phyloP scores from a whole-genome alignment of 2,888 invertebrate genomes.

The Lydus trimaculatus region DNA sequence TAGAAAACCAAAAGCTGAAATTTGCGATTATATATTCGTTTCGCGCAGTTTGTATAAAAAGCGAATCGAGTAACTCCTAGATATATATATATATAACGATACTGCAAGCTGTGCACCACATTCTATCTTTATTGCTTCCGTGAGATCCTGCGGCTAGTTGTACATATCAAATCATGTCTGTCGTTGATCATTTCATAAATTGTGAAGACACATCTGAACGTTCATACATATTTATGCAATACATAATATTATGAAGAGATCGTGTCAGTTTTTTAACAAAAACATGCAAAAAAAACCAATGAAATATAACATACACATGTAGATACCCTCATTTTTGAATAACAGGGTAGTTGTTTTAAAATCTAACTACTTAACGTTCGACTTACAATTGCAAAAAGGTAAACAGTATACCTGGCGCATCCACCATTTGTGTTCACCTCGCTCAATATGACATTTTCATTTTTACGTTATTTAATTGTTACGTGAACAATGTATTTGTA shows the following conservation, averaged over 20 bases:
- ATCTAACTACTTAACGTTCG: no score
- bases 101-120: constrained; percentile 34
- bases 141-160: constrained; percentile 33
- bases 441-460: not conserved
- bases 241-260: not conserved
- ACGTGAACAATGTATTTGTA: not conserved
- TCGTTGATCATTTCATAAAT: constrained; percentile 12
- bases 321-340: no score
- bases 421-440: not conserved
- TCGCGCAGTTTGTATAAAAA: constrained; percentile 22
- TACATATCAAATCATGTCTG: constrained; percentile 11
- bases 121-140: constrained; percentile 43
- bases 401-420: not conserved
- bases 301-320: not conserved
- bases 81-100: constrained; percentile 20
- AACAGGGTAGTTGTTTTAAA: no score
- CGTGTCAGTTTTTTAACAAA: constrained; percentile 6
- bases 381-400: no score
- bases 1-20: not conserved
- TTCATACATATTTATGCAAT: constrained; percentile 2
- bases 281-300: not conserved
- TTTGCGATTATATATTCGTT: constrained; percentile 19
- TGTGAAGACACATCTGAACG: constrained; percentile 9
- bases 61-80: constrained; percentile 19
- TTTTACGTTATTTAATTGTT: not conserved